phyloP scores from a whole-genome alignment of 2,113 vertebrate genomes.

The Pterophyllum scalare region DNA sequence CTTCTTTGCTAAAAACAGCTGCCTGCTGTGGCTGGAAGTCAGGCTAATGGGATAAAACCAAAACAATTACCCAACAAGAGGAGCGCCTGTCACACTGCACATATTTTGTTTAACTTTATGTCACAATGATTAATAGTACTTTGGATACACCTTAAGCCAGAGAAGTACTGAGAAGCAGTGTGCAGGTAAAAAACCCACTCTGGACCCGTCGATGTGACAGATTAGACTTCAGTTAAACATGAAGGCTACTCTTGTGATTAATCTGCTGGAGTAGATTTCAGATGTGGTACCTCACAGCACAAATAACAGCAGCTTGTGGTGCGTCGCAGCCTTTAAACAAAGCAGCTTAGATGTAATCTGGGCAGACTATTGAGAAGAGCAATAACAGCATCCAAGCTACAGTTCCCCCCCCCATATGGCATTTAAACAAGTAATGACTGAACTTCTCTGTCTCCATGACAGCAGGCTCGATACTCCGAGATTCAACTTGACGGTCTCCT shows the following conservation, averaged over 20 bases:
- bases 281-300: constrained; percentile 26
- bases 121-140: not conserved
- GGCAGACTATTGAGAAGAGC: constrained; percentile 69
- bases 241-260: constrained; percentile 43
- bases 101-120: not conserved
- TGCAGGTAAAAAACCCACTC: constrained; percentile 5
- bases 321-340: constrained; percentile 68
- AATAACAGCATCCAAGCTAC: constrained; percentile 67
- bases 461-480: constrained; percentile 9
- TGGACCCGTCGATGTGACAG: constrained; percentile 19
- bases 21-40: not conserved
- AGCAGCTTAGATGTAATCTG: constrained; percentile 80
- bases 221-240: constrained; percentile 27
- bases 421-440: constrained; percentile 51
- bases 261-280: constrained; percentile 56
- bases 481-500: constrained; percentile 21
- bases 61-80: not conserved
- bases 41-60: not conserved
- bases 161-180: not conserved
- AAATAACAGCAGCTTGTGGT: constrained; percentile 53
- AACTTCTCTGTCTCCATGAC: constrained; percentile 38
- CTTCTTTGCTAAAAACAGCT: not conserved
- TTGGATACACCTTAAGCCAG: not conserved
- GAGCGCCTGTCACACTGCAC: not conserved
- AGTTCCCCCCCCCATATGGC: constrained; percentile 67